A percentile compares a stretch with the other conserved stretches of the same genome.
Conservation (phyloP, 2,113 vertebrate species). For the Thomomys bottae region DNA sequence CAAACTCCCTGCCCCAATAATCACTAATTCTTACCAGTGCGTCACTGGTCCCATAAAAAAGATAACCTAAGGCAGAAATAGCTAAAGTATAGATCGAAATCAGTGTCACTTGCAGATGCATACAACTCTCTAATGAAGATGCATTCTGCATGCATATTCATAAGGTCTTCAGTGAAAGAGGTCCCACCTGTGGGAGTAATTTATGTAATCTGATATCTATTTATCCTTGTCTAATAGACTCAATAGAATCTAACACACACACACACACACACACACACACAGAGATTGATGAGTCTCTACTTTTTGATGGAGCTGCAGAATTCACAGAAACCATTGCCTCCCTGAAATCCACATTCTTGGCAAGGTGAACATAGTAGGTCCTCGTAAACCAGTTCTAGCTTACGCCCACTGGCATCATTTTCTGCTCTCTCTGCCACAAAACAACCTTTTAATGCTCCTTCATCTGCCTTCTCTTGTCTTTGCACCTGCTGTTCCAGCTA, state of each 20-base stretch:
- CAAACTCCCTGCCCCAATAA: neutral
- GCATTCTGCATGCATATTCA: neutral
- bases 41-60: neutral
- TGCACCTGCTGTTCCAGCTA: neutral
- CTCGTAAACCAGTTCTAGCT: neutral
- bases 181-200: neutral
- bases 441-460: neutral
- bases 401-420: no score
- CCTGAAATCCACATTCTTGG: neutral
- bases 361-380: neutral
- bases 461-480: neutral
- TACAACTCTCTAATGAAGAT: neutral
- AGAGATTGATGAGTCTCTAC: neutral
- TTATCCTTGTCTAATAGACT: conserved; percentile 14
- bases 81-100: neutral
- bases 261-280: neutral
- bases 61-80: neutral
- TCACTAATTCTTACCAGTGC: neutral
- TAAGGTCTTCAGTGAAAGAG: conserved; percentile 12
- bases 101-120: neutral
- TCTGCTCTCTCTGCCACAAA: neutral
- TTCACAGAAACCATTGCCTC: neutral
- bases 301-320: neutral
- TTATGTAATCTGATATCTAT: neutral
- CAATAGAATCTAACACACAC: neutral